phyloP scores from a whole-genome alignment of 2,113 vertebrate species.

The Blennius ocellaris region DNA sequence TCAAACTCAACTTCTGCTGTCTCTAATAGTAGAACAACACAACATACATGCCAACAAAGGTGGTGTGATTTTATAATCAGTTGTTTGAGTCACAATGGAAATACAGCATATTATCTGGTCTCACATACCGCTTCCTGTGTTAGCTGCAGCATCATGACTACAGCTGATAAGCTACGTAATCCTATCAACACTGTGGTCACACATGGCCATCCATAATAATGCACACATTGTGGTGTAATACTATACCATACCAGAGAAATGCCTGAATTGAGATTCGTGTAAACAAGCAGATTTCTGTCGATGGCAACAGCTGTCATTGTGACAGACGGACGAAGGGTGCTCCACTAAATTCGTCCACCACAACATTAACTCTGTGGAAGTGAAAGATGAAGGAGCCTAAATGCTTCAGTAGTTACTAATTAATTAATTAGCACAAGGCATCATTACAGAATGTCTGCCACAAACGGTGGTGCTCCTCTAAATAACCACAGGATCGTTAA shows the following conservation, averaged over 20 bases:
- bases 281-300: conserved; percentile 15
- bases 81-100: conserved; percentile 20
- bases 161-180: conserved; percentile 42
- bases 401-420: conserved; percentile 70
- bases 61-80: conserved; percentile 3
- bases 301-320: conserved; percentile 25
- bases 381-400: conserved; percentile 44
- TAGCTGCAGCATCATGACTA: conserved; percentile 27
- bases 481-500: conserved; percentile 45
- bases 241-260: conserved; percentile 5
- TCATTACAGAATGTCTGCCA: conserved; percentile 65
- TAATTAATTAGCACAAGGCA: conserved; percentile 62
- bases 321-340: conserved; percentile 44
- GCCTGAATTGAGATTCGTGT: conserved; percentile 13
- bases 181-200: conserved; percentile 31
- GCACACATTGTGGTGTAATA: not conserved
- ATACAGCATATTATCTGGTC: conserved; percentile 22
- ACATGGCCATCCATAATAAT: conserved; percentile 14
- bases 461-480: conserved; percentile 40
- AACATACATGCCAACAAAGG: conserved; percentile 1
- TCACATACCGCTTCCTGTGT: conserved; percentile 28
- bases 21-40: not conserved
- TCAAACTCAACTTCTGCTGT: not conserved
- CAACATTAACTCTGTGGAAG: conserved; percentile 71
- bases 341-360: conserved; percentile 46